Conservation (phyloP, 2,888 invertebrate genomes). For the Chydorus sphaericus region DNA sequence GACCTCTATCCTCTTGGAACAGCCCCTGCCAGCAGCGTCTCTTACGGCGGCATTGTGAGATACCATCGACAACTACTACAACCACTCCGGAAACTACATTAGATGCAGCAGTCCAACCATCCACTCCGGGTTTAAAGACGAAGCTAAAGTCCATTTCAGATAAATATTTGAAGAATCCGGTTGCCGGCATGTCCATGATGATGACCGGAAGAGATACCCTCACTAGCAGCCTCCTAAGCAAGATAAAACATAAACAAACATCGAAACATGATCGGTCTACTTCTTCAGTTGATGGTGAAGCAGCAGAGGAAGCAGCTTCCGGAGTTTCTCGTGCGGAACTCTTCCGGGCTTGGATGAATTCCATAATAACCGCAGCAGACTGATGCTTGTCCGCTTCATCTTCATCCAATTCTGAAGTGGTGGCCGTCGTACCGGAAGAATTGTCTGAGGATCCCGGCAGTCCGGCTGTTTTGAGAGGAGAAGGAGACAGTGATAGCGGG, state of each 20-base stretch:
- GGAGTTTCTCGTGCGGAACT: constrained; percentile 60
- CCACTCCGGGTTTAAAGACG: background rate
- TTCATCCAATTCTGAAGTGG: background rate
- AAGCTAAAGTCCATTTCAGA: constrained; percentile 43
- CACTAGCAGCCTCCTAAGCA: constrained; percentile 2
- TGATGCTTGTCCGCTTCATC: background rate
- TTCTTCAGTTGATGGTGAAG: too few species aligned
- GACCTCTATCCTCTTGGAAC: too few species aligned
- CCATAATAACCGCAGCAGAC: constrained; percentile 28
- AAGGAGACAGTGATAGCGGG: constrained; percentile 54
- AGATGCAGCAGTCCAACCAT: too few species aligned
- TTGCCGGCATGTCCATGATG: background rate
- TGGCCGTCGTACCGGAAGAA: background rate
- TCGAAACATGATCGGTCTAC: too few species aligned
- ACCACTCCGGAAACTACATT: too few species aligned
- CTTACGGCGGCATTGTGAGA: too few species aligned
- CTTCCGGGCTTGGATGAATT: constrained; percentile 56
- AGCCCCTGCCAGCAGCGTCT: too few species aligned
- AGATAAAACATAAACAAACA: background rate
- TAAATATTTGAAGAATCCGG: constrained; percentile 41
- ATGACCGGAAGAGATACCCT: background rate
- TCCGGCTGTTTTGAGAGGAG: constrained; percentile 9
- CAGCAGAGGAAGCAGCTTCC: constrained; percentile 18
- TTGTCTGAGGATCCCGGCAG: background rate
- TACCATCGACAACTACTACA: too few species aligned